phyloP scores from a whole-genome alignment of 1,140 invertebrate species.

The Megalonaias nervosa region DNA sequence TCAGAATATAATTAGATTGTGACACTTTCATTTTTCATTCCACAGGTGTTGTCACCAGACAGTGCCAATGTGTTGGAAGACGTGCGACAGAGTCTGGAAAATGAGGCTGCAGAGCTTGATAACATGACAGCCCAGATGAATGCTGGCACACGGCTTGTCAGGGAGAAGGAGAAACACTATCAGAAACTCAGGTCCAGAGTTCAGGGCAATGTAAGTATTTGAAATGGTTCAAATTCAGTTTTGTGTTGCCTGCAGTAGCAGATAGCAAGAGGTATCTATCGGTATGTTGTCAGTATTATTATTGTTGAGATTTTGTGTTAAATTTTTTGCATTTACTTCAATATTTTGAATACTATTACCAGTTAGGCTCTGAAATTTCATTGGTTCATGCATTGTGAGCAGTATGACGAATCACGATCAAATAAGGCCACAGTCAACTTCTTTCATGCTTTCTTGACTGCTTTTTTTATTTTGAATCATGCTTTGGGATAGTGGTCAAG shows the following conservation, averaged over 20 bases:
- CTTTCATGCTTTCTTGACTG: no score
- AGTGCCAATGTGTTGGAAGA: slow-evolving; percentile 57
- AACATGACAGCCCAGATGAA: slow-evolving; percentile 59
- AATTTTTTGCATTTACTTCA: neutral
- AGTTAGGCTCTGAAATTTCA: no score
- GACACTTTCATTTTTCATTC: neutral
- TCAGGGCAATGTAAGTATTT: slow-evolving; percentile 39
- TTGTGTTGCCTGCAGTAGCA: neutral
- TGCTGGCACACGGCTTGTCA: slow-evolving; percentile 54
- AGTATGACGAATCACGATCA: no score
- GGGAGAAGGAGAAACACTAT: slow-evolving; percentile 64
- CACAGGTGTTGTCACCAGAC: slow-evolving; percentile 44
- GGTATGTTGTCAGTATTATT: neutral
- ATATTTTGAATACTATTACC: neutral
- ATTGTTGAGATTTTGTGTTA: neutral
- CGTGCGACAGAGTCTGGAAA: slow-evolving; percentile 60
- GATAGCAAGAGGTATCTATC: neutral
- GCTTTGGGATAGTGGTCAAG: no score
- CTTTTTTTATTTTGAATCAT: no score
- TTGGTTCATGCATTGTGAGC: no score
- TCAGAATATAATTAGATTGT: neutral
- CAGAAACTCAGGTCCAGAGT: slow-evolving; percentile 47
- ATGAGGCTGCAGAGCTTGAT: slow-evolving; percentile 59
- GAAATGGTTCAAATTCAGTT: neutral
- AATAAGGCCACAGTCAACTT: no score